phyloP scores from a whole-genome alignment of 2,888 invertebrate genomes.

The Arrhopalites spinosus region DNA sequence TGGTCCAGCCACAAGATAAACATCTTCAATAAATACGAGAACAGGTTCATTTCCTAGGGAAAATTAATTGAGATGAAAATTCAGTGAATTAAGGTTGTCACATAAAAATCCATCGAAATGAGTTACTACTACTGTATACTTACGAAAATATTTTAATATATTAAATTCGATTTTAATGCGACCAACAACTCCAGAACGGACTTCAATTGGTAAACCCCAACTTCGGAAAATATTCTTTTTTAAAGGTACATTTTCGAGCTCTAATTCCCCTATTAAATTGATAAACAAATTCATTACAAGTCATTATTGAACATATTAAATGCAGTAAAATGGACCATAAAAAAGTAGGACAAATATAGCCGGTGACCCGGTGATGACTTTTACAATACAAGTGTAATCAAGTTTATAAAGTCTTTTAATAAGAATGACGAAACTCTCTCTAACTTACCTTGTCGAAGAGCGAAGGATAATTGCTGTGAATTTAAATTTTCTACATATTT shows the following conservation, averaged over 20 bases:
- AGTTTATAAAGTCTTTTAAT: too few species aligned
- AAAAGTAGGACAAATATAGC: too few species aligned
- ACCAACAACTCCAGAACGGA: constrained; percentile 87
- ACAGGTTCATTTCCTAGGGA: constrained; percentile 78
- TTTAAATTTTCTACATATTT: constrained; percentile 98
- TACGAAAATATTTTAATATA: constrained; percentile 60
- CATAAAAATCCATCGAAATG: too few species aligned
- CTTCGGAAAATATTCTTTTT: constrained; percentile 90
- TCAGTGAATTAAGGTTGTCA: too few species aligned
- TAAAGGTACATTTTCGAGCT: constrained; percentile 94
- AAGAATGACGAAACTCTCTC: constrained; percentile 11
- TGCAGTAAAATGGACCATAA: neutral
- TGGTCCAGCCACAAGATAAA: constrained; percentile 89
- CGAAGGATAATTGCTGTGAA: constrained; percentile 95
- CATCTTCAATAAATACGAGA: constrained; percentile 90
- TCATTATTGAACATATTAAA: too few species aligned
- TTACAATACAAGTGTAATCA: too few species aligned
- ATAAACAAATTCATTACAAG: neutral
- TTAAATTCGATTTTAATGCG: constrained; percentile 75
- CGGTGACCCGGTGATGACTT: too few species aligned
- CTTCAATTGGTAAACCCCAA: constrained; percentile 88
- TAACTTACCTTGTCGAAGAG: constrained; percentile 86
- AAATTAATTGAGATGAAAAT: too few species aligned
- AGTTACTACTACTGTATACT: too few species aligned
- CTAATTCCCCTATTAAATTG: constrained; percentile 82